Base-by-base conservation (phyloP, 2,888 invertebrate genomes). In the Aleiodes alternator region DNA sequence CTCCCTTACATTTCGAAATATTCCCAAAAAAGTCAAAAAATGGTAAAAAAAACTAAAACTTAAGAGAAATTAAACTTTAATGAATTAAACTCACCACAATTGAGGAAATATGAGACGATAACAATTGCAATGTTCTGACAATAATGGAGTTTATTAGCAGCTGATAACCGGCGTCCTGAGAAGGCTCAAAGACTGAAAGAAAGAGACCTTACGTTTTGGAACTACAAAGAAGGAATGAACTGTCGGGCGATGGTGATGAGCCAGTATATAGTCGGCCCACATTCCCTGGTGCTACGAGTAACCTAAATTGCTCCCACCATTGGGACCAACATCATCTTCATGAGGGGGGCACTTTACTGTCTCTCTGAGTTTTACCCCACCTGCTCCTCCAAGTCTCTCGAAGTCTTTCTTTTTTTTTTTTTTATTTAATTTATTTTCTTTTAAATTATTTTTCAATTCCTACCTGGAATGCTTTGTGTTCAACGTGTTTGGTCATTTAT, bases 221-320 rank as follows among this genome's bases (percentile, higher is more conserved):
- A 84, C 82, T 82, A 83, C 84, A 79, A 83, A 82, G 84, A 84
- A 80, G 85, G 87, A 88, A 87, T 87, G 87, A 86, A 87, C 87
- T 87, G 87, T 81, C 83, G 82, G 82, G 78, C 81, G 84, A 85
- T 85, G 83, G 84, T 82, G 85, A 84, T 84, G 86, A 84, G 87
- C 87, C 84, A 84, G 87, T 88, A 88, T 88, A 88, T 88, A 88
- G 84, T 86, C 87, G 87, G 87, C 88, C 87, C 87, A 88, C 87
- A 88, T 88, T 88, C 87, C 84, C 87, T 86, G 83, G 80, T 87
- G 88, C 86, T 85, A 87, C 88, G 86, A 87, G 88, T 89, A 89
- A 89, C 89, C 89, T 87, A 89, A 88, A 89, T 89, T 85, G 82
- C 87, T 85, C 89, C 89, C 89, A 86, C 89, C 80, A 80, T 61